Conservation (phyloP, 2,113 vertebrate species). For the Hypocryptadius cinnamomeus region DNA sequence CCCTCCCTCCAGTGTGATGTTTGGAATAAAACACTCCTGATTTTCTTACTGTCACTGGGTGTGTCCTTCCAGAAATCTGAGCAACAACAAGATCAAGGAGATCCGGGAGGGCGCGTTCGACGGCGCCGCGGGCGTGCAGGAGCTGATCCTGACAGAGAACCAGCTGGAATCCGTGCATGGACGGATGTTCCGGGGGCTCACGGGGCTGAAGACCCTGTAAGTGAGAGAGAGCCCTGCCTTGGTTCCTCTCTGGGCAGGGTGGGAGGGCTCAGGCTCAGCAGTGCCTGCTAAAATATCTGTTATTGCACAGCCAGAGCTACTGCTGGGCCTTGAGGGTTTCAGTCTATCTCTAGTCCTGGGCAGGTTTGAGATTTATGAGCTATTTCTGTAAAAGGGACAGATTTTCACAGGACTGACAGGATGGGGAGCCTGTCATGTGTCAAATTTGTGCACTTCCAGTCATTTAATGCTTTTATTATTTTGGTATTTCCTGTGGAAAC, state of each 20-base stretch:
- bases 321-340: background rate
- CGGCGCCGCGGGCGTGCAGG: conserved; percentile 80
- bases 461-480: background rate
- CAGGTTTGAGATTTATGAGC: background rate
- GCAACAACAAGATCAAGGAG: conserved; percentile 94
- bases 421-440: background rate
- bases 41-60: background rate
- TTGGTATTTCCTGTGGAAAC: background rate
- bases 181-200: conserved; percentile 85
- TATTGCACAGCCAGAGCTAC: background rate
- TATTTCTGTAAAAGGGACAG: background rate
- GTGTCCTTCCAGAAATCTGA: conserved; percentile 81
- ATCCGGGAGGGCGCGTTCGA: conserved; percentile 89
- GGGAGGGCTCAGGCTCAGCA: background rate
- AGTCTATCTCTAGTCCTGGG: background rate
- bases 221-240: conserved; percentile 22
- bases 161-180: conserved; percentile 84
- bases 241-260: background rate
- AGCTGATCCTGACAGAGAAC: conserved; percentile 91
- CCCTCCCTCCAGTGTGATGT: background rate
- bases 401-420: background rate
- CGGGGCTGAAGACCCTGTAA: conserved; percentile 89
- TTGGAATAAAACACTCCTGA: background rate
- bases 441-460: background rate
- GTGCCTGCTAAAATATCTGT: background rate